Evolutionary conservation across 2,888 invertebrate species (phyloP), one percentile per base, ranked within the genome.

Genomic region (Apodemia mormo): DNA sequence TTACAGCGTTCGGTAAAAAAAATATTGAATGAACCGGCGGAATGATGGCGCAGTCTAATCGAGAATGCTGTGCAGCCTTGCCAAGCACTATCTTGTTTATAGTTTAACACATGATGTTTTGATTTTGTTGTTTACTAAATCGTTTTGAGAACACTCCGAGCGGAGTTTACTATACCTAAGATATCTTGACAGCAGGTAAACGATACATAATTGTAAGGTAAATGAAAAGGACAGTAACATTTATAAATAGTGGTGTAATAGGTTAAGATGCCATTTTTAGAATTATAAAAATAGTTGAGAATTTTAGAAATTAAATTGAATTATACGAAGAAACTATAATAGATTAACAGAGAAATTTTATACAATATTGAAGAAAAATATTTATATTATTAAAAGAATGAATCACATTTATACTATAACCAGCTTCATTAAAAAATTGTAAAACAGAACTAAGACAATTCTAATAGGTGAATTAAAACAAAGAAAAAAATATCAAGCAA

Each of bases 1-100:
- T 91, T 91, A 91, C 91, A 89, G 85, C 83, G 90, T 92, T 92
- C 88, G 88, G 89, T 78, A 74, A 79, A 90, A 91, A 92, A 92
- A 90, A 90, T 91, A 92, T 92, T 93, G 93, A 93, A 93, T 92
- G 92, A 92, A 91, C 85, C 82, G 83, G 78, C 82, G 88, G 88
- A 87, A 88, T 88, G 91, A 89, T 88, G 89, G 88, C 87, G 88
- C 89, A 87, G 84, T 85, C 83, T 88, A 84, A 90, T 90, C 89
- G 85, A 84, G 84, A 81, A 80, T 82, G 81, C 81, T 85, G 82
- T 84, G 91, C 89, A 87, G 84, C 83, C 79, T 84, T 89, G 92
- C 90, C 92, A 91, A 88, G 83, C 86, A 80, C 79, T 81, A 82
- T 85, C 83, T 80, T 88, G 88, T 89, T 87, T 90, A 89, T 88